A percentile compares a stretch with the other conserved stretches of the same genome.
Conservation (phyloP, 2,797 vertebrate genomes). For the Dromococcyx pavoninus region DNA sequence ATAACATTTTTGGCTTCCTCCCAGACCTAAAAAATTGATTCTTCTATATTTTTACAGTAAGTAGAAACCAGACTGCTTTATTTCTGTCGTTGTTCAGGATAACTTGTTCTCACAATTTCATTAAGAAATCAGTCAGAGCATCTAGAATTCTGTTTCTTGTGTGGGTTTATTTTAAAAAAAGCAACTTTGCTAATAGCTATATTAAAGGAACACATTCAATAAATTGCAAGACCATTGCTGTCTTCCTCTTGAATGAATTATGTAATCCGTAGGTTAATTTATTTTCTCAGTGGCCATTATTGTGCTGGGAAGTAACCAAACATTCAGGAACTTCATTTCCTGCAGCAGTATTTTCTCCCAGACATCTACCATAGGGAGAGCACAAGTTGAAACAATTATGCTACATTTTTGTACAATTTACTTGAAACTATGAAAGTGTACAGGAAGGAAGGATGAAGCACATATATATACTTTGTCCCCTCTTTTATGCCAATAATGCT, state of each 20-base stretch:
- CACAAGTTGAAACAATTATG: background rate
- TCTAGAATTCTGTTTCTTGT: background rate
- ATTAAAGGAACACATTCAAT: background rate
- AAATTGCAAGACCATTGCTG: background rate
- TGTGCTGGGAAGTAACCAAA: background rate
- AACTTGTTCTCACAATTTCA: background rate
- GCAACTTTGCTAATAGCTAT: background rate
- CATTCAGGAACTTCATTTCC: background rate
- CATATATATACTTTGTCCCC: background rate
- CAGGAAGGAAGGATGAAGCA: background rate
- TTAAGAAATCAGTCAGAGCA: background rate
- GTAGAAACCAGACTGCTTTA: background rate
- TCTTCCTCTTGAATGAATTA: background rate
- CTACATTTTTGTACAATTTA: background rate
- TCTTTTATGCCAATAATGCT: background rate
- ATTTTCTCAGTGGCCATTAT: background rate
- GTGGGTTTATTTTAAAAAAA: background rate
- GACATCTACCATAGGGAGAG: accelerated
- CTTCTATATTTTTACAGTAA: background rate
- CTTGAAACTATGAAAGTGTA: background rate
- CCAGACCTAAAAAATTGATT: background rate
- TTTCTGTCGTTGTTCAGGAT: background rate
- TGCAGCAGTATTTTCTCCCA: background rate
- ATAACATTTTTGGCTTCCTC: background rate
- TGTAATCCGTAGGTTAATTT: background rate